Conservation (phyloP, 2,113 vertebrate species). For the Megaceryle torquata region DNA sequence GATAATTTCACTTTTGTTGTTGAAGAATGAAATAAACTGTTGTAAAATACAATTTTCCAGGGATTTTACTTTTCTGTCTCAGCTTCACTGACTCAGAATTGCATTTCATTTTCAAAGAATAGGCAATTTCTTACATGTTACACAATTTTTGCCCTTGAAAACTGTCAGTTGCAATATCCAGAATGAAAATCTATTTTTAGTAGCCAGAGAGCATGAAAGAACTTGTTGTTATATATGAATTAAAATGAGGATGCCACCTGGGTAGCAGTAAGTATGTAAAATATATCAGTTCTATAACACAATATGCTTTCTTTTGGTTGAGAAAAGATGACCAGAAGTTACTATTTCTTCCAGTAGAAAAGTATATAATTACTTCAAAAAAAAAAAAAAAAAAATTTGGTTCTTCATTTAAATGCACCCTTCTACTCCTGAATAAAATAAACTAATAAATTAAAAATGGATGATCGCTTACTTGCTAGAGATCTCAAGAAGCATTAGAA, state of each 20-base stretch:
- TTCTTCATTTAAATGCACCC: neutral
- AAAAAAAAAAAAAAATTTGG: neutral
- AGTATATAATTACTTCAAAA: neutral
- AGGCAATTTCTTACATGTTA: neutral
- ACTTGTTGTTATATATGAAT: neutral
- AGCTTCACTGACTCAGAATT: slow-evolving; percentile 4
- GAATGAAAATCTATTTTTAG: slow-evolving; percentile 1
- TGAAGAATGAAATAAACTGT: neutral
- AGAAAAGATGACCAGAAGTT: neutral
- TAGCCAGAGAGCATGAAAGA: neutral
- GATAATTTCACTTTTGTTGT: neutral
- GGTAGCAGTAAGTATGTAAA: neutral
- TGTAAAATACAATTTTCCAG: neutral
- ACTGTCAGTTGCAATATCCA: neutral
- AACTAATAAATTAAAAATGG: neutral
- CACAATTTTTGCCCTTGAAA: slow-evolving; percentile 9
- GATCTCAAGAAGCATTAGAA: neutral
- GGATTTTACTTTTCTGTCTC: neutral
- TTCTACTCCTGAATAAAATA: neutral
- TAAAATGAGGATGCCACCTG: neutral
- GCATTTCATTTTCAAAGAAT: slow-evolving; percentile 5
- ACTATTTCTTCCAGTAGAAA: neutral
- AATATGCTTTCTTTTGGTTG: neutral
- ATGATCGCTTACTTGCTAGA: neutral
- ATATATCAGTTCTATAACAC: neutral